These are phyloP conservation scores for Drosophila parvula DNA, from an alignment of 1,140 invertebrate species.

Conservation along the genomic window DNA sequence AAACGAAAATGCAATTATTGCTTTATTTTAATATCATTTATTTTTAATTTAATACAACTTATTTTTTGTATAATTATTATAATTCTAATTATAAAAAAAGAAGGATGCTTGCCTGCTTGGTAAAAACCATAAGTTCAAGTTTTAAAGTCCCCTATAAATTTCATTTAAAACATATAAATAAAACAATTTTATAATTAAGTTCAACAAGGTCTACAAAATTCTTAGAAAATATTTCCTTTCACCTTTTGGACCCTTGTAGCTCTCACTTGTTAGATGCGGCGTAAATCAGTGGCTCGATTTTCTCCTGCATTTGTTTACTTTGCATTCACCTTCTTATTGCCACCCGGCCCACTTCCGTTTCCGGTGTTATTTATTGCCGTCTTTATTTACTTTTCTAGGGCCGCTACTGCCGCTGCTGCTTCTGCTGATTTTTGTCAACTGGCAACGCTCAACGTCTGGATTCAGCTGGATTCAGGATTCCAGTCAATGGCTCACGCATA, in stretches of 20 bases:
- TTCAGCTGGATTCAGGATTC: not conserved
- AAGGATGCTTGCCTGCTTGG: not conserved
- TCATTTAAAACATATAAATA: not conserved
- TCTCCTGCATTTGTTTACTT: conserved; percentile 40
- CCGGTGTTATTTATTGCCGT: conserved; percentile 45
- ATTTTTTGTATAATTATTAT: not conserved
- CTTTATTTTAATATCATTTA: too few species aligned
- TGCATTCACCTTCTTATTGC: conserved; percentile 8
- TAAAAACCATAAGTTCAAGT: too few species aligned
- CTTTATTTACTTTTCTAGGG: conserved; percentile 35
- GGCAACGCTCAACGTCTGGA: conserved; percentile 16
- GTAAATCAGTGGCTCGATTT: conserved; percentile 35
- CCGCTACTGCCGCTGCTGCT: not conserved
- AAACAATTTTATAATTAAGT: conserved; percentile 1
- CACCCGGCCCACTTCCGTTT: conserved; percentile 31
- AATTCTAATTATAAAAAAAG: not conserved
- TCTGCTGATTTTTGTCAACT: conserved; percentile 46
- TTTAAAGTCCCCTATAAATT: not conserved
- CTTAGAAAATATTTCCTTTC: not conserved
- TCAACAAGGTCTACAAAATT: not conserved
- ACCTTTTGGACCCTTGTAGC: conserved; percentile 1
- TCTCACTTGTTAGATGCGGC: conserved; percentile 5
- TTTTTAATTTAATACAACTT: too few species aligned
- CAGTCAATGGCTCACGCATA: conserved; percentile 49
- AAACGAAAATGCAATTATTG: too few species aligned